These are phyloP conservation scores for Lepidurus apus DNA, from an alignment of 1,140 invertebrate species.

Conservation along the genomic window DNA sequence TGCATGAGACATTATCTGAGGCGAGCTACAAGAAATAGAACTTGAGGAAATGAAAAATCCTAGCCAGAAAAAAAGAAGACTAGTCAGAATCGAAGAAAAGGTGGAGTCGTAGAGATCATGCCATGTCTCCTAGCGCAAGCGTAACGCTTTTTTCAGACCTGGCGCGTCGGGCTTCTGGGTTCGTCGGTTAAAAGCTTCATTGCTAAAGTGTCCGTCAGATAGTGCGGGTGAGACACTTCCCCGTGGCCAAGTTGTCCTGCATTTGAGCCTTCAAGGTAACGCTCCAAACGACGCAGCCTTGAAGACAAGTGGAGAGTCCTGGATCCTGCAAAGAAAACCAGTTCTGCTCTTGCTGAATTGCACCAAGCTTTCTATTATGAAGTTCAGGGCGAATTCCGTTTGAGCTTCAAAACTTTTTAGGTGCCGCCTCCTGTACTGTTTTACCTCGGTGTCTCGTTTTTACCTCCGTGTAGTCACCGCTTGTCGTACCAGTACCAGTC, in stretches of 20 bases:
- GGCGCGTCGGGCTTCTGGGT: neutral
- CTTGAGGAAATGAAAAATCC: neutral
- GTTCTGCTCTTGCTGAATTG: neutral
- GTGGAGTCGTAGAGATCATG: neutral
- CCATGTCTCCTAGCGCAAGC: neutral
- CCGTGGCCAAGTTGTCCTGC: neutral
- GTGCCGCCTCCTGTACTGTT: neutral
- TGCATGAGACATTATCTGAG: constrained; percentile 1
- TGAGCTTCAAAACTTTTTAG: neutral
- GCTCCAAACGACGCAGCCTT: neutral
- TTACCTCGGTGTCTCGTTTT: neutral
- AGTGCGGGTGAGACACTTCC: neutral
- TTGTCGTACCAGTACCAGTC: constrained; percentile 1
- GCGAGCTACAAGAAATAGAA: neutral
- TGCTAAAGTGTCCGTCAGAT: neutral
- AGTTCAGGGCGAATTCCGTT: constrained; percentile 1
- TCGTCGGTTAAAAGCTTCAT: neutral
- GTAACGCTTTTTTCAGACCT: neutral
- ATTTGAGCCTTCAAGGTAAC: neutral
- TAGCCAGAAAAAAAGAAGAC: neutral
- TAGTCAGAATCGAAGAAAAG: neutral
- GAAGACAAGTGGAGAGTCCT: neutral
- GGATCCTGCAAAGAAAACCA: neutral
- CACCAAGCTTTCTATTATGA: neutral
- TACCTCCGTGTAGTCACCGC: neutral